Conservation (phyloP, 2,888 invertebrate species). For the Cosmopolites sordidus region DNA sequence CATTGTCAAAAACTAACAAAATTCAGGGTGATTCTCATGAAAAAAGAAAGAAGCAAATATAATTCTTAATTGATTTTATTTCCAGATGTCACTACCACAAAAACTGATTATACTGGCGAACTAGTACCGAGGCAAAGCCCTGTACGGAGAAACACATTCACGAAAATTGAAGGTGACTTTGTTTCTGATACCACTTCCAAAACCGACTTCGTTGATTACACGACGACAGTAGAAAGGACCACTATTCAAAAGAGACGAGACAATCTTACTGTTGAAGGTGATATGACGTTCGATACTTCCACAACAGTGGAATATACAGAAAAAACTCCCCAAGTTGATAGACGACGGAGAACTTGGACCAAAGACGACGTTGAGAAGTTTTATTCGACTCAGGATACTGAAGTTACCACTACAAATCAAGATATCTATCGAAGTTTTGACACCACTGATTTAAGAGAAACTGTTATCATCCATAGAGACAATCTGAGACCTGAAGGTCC, state of each 20-base stretch:
- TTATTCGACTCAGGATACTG: slow-evolving; percentile 56
- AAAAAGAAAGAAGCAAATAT: too few species aligned
- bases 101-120: slow-evolving; percentile 66
- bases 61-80: too few species aligned
- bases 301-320: slow-evolving; percentile 60
- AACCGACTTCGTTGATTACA: slow-evolving; percentile 64
- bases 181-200: slow-evolving; percentile 64
- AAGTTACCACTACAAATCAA: slow-evolving; percentile 62
- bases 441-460: slow-evolving; percentile 53
- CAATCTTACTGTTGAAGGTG: slow-evolving; percentile 65
- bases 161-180: slow-evolving; percentile 72
- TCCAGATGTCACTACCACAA: slow-evolving; percentile 67
- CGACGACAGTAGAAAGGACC: slow-evolving; percentile 55
- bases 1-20: too few species aligned
- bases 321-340: slow-evolving; percentile 55
- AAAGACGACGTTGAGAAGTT: slow-evolving; percentile 70
- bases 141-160: slow-evolving; percentile 71
- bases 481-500: slow-evolving; percentile 53
- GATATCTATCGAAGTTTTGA: slow-evolving; percentile 63
- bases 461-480: slow-evolving; percentile 47
- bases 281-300: slow-evolving; percentile 63
- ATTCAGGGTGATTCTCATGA: too few species aligned
- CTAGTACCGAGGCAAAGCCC: slow-evolving; percentile 61
- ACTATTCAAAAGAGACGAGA: slow-evolving; percentile 58
- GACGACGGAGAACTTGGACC: slow-evolving; percentile 65